Base-by-base conservation (phyloP, 2,113 vertebrate species). In the Genyomyrus donnyi region DNA sequence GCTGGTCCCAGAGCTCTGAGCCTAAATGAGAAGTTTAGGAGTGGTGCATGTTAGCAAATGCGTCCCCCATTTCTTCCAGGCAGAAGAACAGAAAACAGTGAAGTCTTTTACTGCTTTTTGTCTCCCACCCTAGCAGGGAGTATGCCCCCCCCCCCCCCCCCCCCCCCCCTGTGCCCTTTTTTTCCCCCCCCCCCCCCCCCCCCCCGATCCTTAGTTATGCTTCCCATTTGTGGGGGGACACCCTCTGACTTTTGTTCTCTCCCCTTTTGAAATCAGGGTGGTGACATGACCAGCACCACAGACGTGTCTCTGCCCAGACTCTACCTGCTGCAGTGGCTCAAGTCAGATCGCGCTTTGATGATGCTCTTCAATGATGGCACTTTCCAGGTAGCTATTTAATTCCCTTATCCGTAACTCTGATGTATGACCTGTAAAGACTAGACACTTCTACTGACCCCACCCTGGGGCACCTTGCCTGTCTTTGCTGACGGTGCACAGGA, bases 361-460 rank as follows among this genome's bases (percentile, higher is more conserved):
- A 99, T 99, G 98, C 97, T 99, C 31, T 99, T 99, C 93, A 99
- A 98, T 52, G 97, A 99, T 39, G 97, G 98, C 96, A 99, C 98
- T 0, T 99, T 99, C 95, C 98, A 99, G 96, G 98, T 99, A 97
- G 96, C 93, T 92, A 87, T 89, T 35, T 11, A 15, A n/a, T 27
- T 27, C 24, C 74, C 39, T 48, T 24, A 35, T 39, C 13, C 24
- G 0, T 58, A 50, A 58, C 56, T 53, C 17, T 56, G 85, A 53
- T 35, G 48, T 19, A 85, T 42, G 11, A 0, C 19, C 2, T 21
- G 21, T 39, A 90, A 50, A 87, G 49, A 87, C n/a, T 46, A 46
- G 31, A 48, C 85, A 9, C 4, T 48, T 19, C 10, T n/a, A 31
- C 11, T 8, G 24, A 46, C n/a, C 46, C 45, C 10, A 46, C 48